A percentile compares a stretch with the other conserved stretches of the same genome.
These are phyloP conservation scores for Osedax frankpressi DNA, from an alignment of 2,888 invertebrate genomes.

Conservation along the genomic window DNA sequence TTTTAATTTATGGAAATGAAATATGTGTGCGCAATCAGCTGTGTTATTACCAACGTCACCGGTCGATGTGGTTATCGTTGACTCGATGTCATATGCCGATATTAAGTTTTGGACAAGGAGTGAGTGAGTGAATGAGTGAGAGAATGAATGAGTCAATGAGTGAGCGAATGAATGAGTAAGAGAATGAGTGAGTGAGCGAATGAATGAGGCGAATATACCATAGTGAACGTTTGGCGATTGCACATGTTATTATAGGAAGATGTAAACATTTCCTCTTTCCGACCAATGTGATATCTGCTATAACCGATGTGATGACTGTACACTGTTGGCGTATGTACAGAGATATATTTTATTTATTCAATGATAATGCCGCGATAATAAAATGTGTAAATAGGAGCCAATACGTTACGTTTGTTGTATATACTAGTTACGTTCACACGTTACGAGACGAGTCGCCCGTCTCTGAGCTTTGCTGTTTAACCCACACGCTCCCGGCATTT, in stretches of 20 bases:
- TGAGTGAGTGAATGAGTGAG: too few species aligned
- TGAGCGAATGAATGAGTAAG: too few species aligned
- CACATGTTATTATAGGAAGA: background rate
- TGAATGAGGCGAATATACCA: background rate
- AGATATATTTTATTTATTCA: conserved; percentile 12
- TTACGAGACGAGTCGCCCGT: background rate
- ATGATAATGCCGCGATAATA: conserved; percentile 9
- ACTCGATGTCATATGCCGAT: background rate
- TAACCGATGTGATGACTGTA: background rate
- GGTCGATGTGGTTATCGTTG: background rate
- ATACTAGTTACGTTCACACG: background rate
- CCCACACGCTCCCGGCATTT: background rate
- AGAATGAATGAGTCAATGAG: too few species aligned
- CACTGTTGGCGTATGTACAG: background rate
- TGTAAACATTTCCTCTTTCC: background rate
- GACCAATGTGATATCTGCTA: conserved; percentile 9
- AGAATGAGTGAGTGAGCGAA: background rate
- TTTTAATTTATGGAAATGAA: conserved; percentile 4
- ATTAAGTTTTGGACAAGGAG: background rate
- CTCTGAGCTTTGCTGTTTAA: too few species aligned
- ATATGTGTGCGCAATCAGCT: background rate
- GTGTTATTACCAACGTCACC: background rate
- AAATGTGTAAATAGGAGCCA: conserved; percentile 3
- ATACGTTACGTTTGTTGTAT: background rate
- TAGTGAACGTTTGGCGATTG: background rate